Evolutionary conservation across 92 coral and sea anemone species (phyloP).

Genomic region (Ricordea florida): DNA sequence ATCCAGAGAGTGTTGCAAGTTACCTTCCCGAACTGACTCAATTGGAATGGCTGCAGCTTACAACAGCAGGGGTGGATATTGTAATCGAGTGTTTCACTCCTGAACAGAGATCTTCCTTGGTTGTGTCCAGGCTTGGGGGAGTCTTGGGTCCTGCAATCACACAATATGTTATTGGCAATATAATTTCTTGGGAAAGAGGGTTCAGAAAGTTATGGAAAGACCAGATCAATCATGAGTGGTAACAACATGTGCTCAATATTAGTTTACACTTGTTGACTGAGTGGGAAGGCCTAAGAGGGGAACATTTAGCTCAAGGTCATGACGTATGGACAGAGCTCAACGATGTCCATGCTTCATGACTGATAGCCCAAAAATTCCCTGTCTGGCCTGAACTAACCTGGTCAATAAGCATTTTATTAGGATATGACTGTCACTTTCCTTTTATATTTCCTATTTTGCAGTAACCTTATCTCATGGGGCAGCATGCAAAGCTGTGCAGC

Average conservation of each 20-base stretch:
- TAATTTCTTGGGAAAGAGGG: slow-evolving; percentile 81
- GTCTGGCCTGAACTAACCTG: too few species aligned
- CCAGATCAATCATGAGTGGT: slow-evolving; percentile 76
- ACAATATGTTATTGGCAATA: slow-evolving; percentile 82
- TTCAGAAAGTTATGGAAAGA: slow-evolving; percentile 48
- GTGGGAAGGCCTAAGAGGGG: too few species aligned
- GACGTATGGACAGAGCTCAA: too few species aligned
- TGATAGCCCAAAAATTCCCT: too few species aligned
- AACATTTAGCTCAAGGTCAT: too few species aligned
- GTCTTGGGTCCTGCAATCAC: slow-evolving; percentile 75
- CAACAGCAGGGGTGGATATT: slow-evolving; percentile 83
- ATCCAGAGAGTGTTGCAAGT: slow-evolving; percentile 41
- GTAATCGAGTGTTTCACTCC: slow-evolving; percentile 38
- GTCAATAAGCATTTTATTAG: too few species aligned
- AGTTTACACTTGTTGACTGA: too few species aligned
- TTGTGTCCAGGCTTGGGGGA: slow-evolving; percentile 85
- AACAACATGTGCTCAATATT: not conserved
- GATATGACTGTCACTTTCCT: too few species aligned
- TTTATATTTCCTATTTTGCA: too few species aligned
- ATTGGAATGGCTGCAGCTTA: slow-evolving; percentile 92
- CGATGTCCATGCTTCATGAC: too few species aligned
- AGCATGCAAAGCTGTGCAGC: too few species aligned
- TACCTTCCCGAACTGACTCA: slow-evolving; percentile 59
- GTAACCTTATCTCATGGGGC: too few species aligned
- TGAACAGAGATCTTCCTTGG: slow-evolving; percentile 49